These are phyloP conservation scores for Oncorhynchus masou DNA, from an alignment of 2,113 vertebrate species.

Conservation along the genomic window DNA sequence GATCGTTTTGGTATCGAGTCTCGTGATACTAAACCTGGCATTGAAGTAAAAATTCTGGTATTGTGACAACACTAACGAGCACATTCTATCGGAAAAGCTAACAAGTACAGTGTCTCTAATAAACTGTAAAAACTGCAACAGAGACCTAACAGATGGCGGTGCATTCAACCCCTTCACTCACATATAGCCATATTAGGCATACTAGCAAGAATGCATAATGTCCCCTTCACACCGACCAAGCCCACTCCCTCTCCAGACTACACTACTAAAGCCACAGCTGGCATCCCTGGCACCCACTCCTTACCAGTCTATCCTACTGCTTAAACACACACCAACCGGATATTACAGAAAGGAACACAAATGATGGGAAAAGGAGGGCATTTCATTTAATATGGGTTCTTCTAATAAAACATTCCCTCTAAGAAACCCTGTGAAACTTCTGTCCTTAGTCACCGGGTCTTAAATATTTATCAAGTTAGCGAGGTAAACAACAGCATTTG, in stretches of 20 bases:
- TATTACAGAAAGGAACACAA: background rate
- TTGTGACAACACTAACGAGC: background rate
- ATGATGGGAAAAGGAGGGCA: background rate
- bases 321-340: background rate
- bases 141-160: no score
- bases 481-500: slow-evolving; percentile 13
- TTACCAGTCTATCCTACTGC: slow-evolving; percentile 17
- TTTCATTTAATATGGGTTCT: background rate
- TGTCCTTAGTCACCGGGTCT: slow-evolving; percentile 10
- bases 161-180: no score
- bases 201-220: no score
- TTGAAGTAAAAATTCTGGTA: no score
- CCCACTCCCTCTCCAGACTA: background rate
- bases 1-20: no score
- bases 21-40: no score
- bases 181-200: no score
- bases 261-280: background rate
- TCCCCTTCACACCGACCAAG: background rate
- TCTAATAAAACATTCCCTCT: background rate
- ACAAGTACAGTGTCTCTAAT: background rate
- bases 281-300: background rate
- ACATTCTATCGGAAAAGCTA: background rate
- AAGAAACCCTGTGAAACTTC: slow-evolving; percentile 9
- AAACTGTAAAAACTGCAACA: no score
- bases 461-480: slow-evolving; percentile 41